A percentile compares a stretch with the other conserved stretches of the same genome.
These are phyloP conservation scores for Chrysochloris asiatica DNA, from an alignment of 2,113 vertebrate species.

Conservation along the genomic window DNA sequence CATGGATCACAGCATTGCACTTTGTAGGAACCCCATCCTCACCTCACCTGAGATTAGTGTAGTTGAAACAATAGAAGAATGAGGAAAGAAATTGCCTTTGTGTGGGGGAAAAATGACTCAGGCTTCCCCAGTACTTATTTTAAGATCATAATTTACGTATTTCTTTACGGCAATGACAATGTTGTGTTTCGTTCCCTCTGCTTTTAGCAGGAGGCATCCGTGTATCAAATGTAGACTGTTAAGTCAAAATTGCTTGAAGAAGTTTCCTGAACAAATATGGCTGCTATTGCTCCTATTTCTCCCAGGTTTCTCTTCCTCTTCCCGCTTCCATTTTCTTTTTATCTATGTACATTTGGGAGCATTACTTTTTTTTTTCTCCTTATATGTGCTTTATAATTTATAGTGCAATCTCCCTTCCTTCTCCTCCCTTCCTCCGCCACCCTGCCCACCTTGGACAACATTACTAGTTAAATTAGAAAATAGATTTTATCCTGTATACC, in stretches of 20 bases:
- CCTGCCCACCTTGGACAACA: slow-evolving; percentile 15
- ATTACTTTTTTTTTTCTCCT: neutral
- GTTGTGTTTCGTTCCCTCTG: slow-evolving; percentile 27
- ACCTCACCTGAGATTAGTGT: neutral
- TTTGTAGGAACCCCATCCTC: neutral
- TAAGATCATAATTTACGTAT: slow-evolving; percentile 38
- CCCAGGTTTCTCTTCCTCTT: neutral
- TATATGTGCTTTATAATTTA: slow-evolving; percentile 25
- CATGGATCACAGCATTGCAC: neutral
- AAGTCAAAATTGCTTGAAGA: neutral
- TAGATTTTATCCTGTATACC: neutral
- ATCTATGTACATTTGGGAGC: slow-evolving; percentile 10
- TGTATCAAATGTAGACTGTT: neutral
- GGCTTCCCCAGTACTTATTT: neutral
- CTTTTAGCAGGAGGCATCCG: slow-evolving; percentile 39
- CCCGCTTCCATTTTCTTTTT: neutral
- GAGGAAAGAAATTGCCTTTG: neutral
- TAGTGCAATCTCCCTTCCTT: slow-evolving; percentile 22
- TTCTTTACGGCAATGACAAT: neutral
- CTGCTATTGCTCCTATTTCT: neutral
- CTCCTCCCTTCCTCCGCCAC: too few species aligned
- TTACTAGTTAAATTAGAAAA: slow-evolving; percentile 36
- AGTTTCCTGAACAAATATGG: neutral
- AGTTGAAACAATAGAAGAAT: slow-evolving; percentile 21
- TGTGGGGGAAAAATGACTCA: neutral